Conservation (phyloP, 1,140 invertebrate species). For the Asbolus verrucosus region DNA sequence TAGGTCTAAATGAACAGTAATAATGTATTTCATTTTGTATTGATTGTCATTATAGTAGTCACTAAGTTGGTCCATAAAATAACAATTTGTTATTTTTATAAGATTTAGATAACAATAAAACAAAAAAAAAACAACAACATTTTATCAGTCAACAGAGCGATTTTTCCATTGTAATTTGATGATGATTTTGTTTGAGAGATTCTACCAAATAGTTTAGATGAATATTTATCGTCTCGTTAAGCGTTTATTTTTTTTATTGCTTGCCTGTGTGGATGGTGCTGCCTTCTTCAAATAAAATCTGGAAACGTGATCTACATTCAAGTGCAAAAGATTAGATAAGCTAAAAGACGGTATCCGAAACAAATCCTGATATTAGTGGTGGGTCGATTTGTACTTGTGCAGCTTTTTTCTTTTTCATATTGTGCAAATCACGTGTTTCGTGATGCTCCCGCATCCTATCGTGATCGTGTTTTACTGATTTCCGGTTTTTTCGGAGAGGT, state of each 20-base stretch:
- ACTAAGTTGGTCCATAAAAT: too few species aligned
- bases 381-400: background rate
- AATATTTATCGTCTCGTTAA: background rate
- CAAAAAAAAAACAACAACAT: too few species aligned
- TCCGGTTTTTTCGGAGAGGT: too few species aligned
- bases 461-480: constrained; percentile 8
- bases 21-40: too few species aligned
- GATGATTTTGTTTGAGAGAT: too few species aligned
- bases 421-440: background rate
- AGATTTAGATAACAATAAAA: too few species aligned
- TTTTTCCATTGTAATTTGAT: too few species aligned
- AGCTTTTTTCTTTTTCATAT: background rate
- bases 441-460: background rate
- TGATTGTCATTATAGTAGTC: too few species aligned
- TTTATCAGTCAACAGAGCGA: too few species aligned
- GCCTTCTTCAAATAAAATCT: constrained; percentile 10
- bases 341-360: background rate
- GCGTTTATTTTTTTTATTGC: background rate
- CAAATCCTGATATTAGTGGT: constrained; percentile 6
- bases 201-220: background rate
- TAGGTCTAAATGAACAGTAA: too few species aligned
- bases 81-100: too few species aligned
- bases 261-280: background rate
- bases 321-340: constrained; percentile 36
- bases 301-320: constrained; percentile 6